Percentiles rank a stretch among this genome's conserved stretches.
These are phyloP conservation scores for Antennarius striatus DNA, from an alignment of 2,113 vertebrate species.

Conservation along the genomic window DNA sequence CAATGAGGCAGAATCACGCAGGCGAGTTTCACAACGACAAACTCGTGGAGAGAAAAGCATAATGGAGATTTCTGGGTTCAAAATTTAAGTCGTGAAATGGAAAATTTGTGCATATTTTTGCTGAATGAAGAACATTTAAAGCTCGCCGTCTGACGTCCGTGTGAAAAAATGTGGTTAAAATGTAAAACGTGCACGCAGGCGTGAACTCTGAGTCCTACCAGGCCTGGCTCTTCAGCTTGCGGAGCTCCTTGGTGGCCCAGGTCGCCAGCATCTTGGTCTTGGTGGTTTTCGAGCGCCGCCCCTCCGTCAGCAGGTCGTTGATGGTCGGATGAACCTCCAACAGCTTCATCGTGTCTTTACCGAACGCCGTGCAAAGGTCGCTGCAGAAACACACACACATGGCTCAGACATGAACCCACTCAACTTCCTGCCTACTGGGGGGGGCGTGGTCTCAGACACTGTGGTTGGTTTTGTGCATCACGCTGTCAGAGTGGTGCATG, in stretches of 20 bases:
- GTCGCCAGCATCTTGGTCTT: constrained; percentile 97
- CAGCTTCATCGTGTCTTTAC: constrained; percentile 96
- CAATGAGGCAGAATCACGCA: no score
- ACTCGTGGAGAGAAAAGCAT: no score
- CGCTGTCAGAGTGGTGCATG: constrained; percentile 49
- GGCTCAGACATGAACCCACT: no score
- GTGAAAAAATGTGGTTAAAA: background rate
- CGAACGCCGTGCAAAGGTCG: constrained; percentile 95
- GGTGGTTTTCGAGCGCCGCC: constrained; percentile 93
- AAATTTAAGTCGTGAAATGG: no score
- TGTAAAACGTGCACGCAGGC: fast-evolving
- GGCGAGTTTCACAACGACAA: no score
- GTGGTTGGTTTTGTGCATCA: constrained; percentile 21
- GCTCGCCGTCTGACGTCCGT: background rate
- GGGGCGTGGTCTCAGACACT: constrained; percentile 20
- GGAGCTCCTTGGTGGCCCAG: constrained; percentile 98
- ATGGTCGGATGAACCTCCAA: constrained; percentile 96
- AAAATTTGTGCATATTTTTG: no score
- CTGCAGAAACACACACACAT: constrained; percentile 62
- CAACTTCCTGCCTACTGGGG: background rate
- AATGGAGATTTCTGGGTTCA: no score
- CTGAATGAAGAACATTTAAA: no score
- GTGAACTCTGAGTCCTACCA: constrained; percentile 77
- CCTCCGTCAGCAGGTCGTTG: constrained; percentile 96
- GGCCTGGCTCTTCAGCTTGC: constrained; percentile 98